Evolutionary conservation across 2,888 invertebrate species (phyloP).

Genomic region (Drosophila atripex): DNA sequence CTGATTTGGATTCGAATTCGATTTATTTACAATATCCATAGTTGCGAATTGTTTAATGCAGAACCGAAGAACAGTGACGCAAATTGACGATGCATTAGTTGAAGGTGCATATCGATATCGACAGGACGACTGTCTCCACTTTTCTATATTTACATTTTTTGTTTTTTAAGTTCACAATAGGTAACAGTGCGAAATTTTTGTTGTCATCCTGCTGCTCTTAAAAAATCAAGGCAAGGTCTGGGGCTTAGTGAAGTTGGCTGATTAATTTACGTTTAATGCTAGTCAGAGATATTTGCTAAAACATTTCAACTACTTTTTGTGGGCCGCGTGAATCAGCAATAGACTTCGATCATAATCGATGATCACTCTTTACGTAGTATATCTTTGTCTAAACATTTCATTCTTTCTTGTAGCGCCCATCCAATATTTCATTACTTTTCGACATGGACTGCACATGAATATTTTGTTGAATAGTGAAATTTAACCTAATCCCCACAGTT

Average conservation of each 20-base stretch:
- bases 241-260: conserved; percentile 24
- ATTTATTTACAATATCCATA: conserved; percentile 62
- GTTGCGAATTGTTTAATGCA: conserved; percentile 29
- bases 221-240: conserved; percentile 15
- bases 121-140: conserved; percentile 17
- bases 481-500: conserved; percentile 12
- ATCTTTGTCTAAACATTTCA: conserved; percentile 9
- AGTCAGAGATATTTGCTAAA: conserved; percentile 33
- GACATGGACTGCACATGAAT: conserved; percentile 8
- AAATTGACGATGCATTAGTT: conserved; percentile 38
- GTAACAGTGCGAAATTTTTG: conserved; percentile 54
- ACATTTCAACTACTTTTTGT: conserved; percentile 36
- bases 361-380: background rate
- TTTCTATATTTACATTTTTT: conserved; percentile 63
- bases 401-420: conserved; percentile 5
- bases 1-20: conserved; percentile 45
- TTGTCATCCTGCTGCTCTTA: conserved; percentile 9
- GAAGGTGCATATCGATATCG: conserved; percentile 33
- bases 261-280: conserved; percentile 26
- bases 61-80: conserved; percentile 17
- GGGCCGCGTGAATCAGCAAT: conserved; percentile 20
- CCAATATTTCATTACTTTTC: background rate
- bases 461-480: conserved; percentile 6
- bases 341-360: conserved; percentile 4
- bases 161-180: conserved; percentile 48